Conservation (phyloP, 1,140 invertebrate species). For the Drosophila micromelanica region DNA sequence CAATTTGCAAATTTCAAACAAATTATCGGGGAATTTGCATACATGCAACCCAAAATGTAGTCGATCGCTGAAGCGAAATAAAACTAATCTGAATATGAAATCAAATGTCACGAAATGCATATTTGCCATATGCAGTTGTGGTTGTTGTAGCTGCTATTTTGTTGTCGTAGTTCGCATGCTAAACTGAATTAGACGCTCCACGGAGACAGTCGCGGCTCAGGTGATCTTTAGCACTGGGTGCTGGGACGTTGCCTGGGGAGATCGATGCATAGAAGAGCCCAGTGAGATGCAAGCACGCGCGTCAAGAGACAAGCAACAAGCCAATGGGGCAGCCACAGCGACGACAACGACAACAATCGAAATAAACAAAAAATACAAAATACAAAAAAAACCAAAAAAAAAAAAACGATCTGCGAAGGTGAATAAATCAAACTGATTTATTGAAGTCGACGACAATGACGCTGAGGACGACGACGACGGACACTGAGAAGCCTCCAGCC, state of each 20-base stretch:
- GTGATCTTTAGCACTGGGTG: conserved; percentile 44
- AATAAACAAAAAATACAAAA: conserved; percentile 31
- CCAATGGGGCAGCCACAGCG: conserved; percentile 31
- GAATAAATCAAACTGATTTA: conserved; percentile 82
- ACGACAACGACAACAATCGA: conserved; percentile 63
- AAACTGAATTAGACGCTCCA: conserved; percentile 61
- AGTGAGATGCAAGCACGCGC: conserved; percentile 61
- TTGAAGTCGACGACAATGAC: conserved; percentile 66
- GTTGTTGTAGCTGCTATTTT: conserved; percentile 10
- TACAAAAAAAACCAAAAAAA: neutral
- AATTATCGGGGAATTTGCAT: conserved; percentile 63
- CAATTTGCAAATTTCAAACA: conserved; percentile 42
- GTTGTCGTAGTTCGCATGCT: conserved; percentile 26
- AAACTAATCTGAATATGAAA: conserved; percentile 72
- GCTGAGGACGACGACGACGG: conserved; percentile 38
- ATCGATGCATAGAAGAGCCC: conserved; percentile 43
- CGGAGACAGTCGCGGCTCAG: conserved; percentile 36
- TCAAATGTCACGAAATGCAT: conserved; percentile 78
- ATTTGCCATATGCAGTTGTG: conserved; percentile 54
- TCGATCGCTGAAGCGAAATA: conserved; percentile 22
- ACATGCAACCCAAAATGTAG: conserved; percentile 14
- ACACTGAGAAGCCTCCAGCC: conserved; percentile 27
- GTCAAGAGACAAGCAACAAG: conserved; percentile 61
- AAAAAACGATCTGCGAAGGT: conserved; percentile 44
- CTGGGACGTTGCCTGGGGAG: neutral